Evolutionary conservation across 2,797 vertebrate species (phyloP).

Genomic region (Bradypus variegatus): DNA sequence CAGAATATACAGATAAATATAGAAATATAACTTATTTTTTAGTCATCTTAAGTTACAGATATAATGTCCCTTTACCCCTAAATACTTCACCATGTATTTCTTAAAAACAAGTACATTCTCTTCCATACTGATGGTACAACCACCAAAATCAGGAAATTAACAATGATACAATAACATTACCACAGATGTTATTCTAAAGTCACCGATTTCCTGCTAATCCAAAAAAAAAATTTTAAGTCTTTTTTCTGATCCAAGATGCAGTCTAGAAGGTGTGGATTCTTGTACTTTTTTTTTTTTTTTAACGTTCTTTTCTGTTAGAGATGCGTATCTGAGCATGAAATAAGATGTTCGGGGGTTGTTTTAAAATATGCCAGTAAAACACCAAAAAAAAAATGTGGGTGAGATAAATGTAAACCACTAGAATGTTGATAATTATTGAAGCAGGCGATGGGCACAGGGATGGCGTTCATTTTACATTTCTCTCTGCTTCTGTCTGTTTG

Average conservation of each 20-base stretch:
- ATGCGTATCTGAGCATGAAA: neutral
- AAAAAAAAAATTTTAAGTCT: neutral
- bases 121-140: neutral
- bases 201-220: neutral
- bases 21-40: neutral
- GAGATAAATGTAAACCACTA: neutral
- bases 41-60: neutral
- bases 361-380: neutral
- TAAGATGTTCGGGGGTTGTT: neutral
- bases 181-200: neutral
- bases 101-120: neutral
- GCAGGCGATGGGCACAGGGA: neutral
- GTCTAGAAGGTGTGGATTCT: neutral
- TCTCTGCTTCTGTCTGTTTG: neutral
- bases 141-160: neutral
- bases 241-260: neutral
- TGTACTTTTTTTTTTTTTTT: neutral
- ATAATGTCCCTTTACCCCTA: neutral
- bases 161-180: neutral
- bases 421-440: neutral
- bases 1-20: neutral
- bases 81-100: neutral
- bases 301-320: neutral
- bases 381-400: neutral
- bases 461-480: neutral